Conservation (phyloP, 2,888 invertebrate species). For the Antheraea assamensis region DNA sequence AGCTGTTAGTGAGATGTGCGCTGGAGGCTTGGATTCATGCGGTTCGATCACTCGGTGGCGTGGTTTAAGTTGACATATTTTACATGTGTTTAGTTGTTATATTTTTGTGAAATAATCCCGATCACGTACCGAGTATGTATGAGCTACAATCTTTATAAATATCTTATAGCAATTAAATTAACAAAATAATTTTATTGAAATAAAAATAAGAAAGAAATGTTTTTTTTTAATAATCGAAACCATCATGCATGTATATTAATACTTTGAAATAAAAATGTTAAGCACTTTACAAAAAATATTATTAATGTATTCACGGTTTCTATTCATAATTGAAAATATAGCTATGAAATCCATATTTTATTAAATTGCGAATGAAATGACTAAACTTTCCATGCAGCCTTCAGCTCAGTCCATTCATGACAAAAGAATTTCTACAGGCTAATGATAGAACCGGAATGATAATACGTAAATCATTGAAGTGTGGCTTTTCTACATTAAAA, state of each 20-base stretch:
- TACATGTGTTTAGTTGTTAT: constrained; percentile 60
- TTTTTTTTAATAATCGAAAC: constrained; percentile 32
- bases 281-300: constrained; percentile 28
- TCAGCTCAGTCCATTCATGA: constrained; percentile 66
- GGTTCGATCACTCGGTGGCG: constrained; percentile 82
- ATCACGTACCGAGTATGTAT: constrained; percentile 5
- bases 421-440: constrained; percentile 68
- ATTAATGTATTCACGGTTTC: constrained; percentile 26
- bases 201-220: constrained; percentile 36
- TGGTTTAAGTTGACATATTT: constrained; percentile 75
- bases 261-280: constrained; percentile 30
- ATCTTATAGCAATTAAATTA: constrained; percentile 4
- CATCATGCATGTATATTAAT: constrained; percentile 56
- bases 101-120: constrained; percentile 42
- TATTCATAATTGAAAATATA: not conserved
- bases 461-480: constrained; percentile 51
- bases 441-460: constrained; percentile 61
- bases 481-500: constrained; percentile 61
- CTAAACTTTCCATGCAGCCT: constrained; percentile 67
- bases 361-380: constrained; percentile 44
- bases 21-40: constrained; percentile 81
- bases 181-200: constrained; percentile 1
- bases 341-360: constrained; percentile 24
- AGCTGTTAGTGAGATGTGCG: constrained; percentile 81
- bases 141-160: not conserved